Evolutionary conservation across 2,888 invertebrate species (phyloP).

Genomic region (Ganaspis brasiliensis): DNA sequence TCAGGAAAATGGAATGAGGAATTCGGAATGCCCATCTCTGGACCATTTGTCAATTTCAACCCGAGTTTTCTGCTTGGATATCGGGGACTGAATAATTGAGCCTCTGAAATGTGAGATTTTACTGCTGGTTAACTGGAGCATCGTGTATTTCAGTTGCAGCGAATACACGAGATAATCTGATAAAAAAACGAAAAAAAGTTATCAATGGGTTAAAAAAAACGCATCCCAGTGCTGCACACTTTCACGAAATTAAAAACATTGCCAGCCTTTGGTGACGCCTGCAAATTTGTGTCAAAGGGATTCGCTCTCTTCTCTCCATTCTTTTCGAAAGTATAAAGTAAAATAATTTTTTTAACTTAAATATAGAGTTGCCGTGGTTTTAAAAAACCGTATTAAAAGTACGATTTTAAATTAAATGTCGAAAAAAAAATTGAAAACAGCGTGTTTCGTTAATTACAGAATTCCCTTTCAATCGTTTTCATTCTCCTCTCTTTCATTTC

Average conservation of each 20-base stretch:
- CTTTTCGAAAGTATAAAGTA: neutral
- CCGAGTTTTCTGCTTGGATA: neutral
- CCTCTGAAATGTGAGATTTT: constrained; percentile 5
- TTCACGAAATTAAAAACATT: constrained; percentile 7
- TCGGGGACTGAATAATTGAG: constrained; percentile 7
- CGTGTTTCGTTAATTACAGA: no score
- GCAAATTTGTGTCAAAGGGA: neutral
- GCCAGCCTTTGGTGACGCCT: neutral
- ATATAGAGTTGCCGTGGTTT: no score
- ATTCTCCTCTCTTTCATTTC: no score
- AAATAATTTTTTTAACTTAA: neutral
- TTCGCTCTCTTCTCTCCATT: neutral
- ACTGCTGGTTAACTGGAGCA: neutral
- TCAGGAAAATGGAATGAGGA: no score
- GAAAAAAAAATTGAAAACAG: no score
- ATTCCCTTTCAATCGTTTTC: no score
- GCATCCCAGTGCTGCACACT: neutral
- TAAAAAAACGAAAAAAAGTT: neutral
- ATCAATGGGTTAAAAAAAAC: neutral
- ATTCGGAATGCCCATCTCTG: no score
- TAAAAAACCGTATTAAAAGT: no score
- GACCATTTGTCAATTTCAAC: neutral
- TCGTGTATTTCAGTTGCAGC: neutral
- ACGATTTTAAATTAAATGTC: no score
- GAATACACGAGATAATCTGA: neutral